Conservation (phyloP, 2,888 invertebrate genomes). For the Entomobrya proxima region DNA sequence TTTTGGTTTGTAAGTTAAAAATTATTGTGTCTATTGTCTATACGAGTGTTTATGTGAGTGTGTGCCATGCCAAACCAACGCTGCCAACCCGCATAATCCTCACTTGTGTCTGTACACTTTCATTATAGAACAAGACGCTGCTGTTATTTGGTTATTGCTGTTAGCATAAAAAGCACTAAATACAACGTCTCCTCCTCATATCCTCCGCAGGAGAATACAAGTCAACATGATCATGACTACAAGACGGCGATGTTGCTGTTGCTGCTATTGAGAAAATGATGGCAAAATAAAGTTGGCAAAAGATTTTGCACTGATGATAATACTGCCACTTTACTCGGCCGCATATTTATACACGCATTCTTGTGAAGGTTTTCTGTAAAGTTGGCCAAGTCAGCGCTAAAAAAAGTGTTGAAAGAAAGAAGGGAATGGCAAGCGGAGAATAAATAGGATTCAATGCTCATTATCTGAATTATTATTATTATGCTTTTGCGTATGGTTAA, state of each 20-base stretch:
- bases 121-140: too few species aligned
- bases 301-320: neutral
- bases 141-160: neutral
- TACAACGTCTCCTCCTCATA: too few species aligned
- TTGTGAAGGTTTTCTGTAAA: neutral
- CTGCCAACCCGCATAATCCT: too few species aligned
- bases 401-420: slow-evolving; percentile 30
- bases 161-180: too few species aligned
- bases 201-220: neutral
- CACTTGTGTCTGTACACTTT: too few species aligned
- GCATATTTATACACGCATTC: too few species aligned
- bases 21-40: neutral
- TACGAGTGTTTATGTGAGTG: too few species aligned
- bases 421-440: slow-evolving; percentile 14
- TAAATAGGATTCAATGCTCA: neutral
- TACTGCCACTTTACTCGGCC: neutral
- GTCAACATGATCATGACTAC: neutral
- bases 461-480: neutral
- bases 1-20: neutral
- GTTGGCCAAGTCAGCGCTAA: slow-evolving; percentile 6
- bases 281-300: slow-evolving; percentile 48
- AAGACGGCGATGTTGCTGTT: neutral
- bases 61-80: too few species aligned
- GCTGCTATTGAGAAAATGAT: neutral
- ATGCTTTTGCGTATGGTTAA: neutral